Base-by-base conservation (phyloP, 2,888 invertebrate species). In the Caenorhabditis sinica region DNA sequence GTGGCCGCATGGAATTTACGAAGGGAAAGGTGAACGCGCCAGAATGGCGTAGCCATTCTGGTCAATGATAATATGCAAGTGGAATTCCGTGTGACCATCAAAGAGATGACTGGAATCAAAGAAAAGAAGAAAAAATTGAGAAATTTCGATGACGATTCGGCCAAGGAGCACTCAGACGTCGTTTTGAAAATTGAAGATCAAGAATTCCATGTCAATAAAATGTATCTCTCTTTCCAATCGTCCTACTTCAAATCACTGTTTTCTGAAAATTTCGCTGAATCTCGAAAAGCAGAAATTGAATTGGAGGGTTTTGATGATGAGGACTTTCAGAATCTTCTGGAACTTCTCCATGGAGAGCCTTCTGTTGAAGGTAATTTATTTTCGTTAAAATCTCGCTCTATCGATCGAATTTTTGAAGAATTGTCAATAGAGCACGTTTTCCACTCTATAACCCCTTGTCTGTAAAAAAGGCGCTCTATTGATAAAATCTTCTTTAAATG, bases 341-440 rank as follows among this genome's bases (percentile, higher is more conserved):
- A 49, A 49, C 25, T 66, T 23, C 45, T 66, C 43, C 30, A 49
- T 30, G 49, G 49, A 45, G 30, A 66, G 30, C 6, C 20, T 4
- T 13, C 45, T 28, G 43, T 65, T 9, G 28, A 43, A 17, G 65
- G 65, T 65, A 45, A 63, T 11, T 23, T 17, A 40, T 45, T 45
- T 45, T 17, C 8, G 17, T 2, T 43, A 56, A 25, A 20, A 20
- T 23, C 36, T n/a, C n/a, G n/a, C n/a, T n/a, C n/a, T n/a, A n/a
- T n/a, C n/a, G n/a, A n/a, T n/a, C n/a, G n/a, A n/a, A n/a, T n/a
- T n/a, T n/a, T n/a, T n/a, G n/a, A n/a, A n/a, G n/a, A n/a, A 28
- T 60, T 17, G 6, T 30, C 30, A 36, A n/a, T 30, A 61, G 20
- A 33, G 13, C n/a, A 13, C 6, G 20, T 23, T 61, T n/a, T 9